Evolutionary conservation across 2,797 vertebrate genomes (phyloP), one percentile per base, ranked within the genome.

Genomic region (Tenualosa ilisha): DNA sequence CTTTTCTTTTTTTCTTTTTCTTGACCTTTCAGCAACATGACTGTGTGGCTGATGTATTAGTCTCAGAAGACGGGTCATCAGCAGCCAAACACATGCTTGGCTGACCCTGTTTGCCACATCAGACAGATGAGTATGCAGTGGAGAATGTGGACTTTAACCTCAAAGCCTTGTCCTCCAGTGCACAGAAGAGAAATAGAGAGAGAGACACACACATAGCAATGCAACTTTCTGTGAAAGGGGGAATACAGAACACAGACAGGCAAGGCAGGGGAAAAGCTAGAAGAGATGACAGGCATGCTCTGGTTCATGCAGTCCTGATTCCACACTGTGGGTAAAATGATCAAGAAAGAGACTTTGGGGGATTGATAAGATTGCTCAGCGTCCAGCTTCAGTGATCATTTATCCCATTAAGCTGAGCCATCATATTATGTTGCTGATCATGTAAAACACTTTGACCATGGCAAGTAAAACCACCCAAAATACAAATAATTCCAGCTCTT

Each of bases 71-170:
- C 43, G 40, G 72, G 17, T 88, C 83, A 82, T 84, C 84, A 50
- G 61, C 31, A 81, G 65, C 68, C 54, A 46, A 83, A 65, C 65
- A 86, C 83, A 86, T 84, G 83, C 50, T 86, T 86, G 86, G 86
- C 82, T 86, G 82, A 83, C 61, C 56, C 83, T 82, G 17, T 82
- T 9, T 40, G 72, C 17, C 40, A 79, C 72, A 6, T 9, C 72
- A 46, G 72, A 40, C 72, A 46, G 17, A 79, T 79, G 40, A 79
- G 37, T 79, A 79, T 79, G 72, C 72, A 79, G 37, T 75, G 43
- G 31, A 84, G 37, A 49, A 72, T 84, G 49, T 72, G 49, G 3
- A 50, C 43, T 51, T 37, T 22, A 84, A 65, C 61, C 43, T 26
- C 50, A 75, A 53, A 49, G 83, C 8, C 61, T 22, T n/a, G 68